Base-by-base conservation (phyloP, 2,888 invertebrate species). In the Magallana nippona region DNA sequence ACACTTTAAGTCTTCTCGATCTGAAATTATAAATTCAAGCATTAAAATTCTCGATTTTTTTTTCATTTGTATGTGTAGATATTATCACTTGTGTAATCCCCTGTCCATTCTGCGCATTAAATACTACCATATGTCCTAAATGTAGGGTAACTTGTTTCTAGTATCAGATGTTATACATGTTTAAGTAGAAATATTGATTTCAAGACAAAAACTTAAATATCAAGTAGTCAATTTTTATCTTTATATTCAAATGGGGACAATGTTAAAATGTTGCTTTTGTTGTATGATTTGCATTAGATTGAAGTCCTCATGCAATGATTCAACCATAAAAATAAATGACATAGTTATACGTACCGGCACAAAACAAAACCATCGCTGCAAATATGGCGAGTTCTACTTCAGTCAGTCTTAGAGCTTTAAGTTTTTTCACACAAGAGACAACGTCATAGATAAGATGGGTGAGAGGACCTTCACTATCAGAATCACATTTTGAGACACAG, bases 321-420 rank as follows among this genome's bases (percentile, higher is more conserved):
- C n/a, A 17, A 19, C 60, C n/a, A 60, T 27, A 57, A 78, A 55
- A 78, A 55, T 15, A 10, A 55, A 19, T 17, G 15, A 10, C 15
- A 55, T 1, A 78, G 62, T 1, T 27, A 44, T 13, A 83, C 86
- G 79, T 85, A 92, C 92, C 92, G 85, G 92, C 90, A 85, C 91
- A 91, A 78, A 92, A 91, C 11, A 92, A 83, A 8, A 92, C 83
- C 58, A 90, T 86, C 0, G 90, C 89, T 13, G 88, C 86, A 11
- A 91, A 79, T 5, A 92, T 86, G 2, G 91, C 89, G 32, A 90
- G 62, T 81, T 91, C 90, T 1, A 91, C 91, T 17, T 91, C 90
- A 1, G 90, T 91, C 55, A 91, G 80, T 27, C 88, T 84, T 13
- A 90, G 83, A 78, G 86, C 87, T 44, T 85, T 71, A n/a, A 91